Percentiles rank a stretch among this genome's conserved stretches.
phyloP scores from a whole-genome alignment of 1,140 invertebrate species.

The Drosophila ogumai region DNA sequence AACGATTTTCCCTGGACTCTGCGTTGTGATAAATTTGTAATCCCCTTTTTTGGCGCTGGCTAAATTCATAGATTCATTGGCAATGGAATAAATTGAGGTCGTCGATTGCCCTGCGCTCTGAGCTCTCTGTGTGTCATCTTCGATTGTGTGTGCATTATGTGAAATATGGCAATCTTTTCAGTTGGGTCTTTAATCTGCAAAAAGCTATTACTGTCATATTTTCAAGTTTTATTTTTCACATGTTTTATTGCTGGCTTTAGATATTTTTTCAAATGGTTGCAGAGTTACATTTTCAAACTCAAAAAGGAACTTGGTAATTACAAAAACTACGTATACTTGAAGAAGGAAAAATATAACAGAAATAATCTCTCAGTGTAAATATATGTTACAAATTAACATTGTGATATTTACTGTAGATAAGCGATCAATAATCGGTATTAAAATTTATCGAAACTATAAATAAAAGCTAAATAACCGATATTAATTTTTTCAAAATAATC shows the following conservation, averaged over 20 bases:
- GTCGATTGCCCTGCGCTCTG: no score
- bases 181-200: slow-evolving; percentile 1
- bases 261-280: neutral
- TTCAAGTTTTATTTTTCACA: neutral
- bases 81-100: slow-evolving; percentile 12
- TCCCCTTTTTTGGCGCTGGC: no score
- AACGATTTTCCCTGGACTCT: neutral
- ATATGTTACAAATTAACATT: no score
- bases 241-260: neutral
- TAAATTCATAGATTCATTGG: slow-evolving; percentile 9
- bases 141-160: slow-evolving; percentile 3
- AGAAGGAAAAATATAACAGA: no score
- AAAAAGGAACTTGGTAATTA: neutral
- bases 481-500: no score
- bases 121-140: neutral
- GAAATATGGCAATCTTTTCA: neutral
- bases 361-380: no score
- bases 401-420: no score
- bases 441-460: no score
- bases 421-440: no score
- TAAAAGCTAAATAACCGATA: no score
- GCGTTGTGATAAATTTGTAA: slow-evolving; percentile 1
- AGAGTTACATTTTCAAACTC: neutral
- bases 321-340: neutral
- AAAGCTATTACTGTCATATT: slow-evolving; percentile 8